Percentiles rank a stretch among this genome's conserved stretches.
Conservation (phyloP, 2,888 invertebrate genomes). For the Lasioglossum zephyrum region DNA sequence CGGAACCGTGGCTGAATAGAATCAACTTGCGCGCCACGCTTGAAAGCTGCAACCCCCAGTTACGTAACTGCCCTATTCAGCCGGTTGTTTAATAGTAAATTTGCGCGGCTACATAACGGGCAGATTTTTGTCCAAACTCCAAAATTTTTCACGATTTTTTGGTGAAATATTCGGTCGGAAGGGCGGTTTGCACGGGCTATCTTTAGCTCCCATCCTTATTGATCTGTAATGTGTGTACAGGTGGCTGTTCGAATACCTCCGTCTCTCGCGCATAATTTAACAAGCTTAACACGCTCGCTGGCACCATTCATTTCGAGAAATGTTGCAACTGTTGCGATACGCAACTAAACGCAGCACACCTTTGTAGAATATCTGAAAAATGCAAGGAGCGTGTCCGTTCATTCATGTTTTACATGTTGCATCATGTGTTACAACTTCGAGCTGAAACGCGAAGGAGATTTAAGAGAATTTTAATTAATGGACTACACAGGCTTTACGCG, state of each 20-base stretch:
- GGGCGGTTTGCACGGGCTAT: neutral
- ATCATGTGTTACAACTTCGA: neutral
- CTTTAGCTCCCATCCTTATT: neutral
- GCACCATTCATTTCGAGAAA: neutral
- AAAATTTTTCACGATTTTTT: neutral
- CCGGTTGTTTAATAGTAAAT: neutral
- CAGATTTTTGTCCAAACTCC: neutral
- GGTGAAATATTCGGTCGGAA: neutral
- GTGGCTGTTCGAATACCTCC: constrained; percentile 1
- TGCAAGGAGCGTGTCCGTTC: neutral
- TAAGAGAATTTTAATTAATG: neutral
- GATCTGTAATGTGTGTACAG: constrained; percentile 5
- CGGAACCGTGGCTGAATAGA: neutral
- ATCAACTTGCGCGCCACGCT: neutral
- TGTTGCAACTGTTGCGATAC: neutral
- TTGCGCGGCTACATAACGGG: neutral
- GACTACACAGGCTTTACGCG: neutral
- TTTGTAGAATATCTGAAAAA: neutral
- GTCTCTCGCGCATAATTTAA: neutral
- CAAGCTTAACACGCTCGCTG: neutral
- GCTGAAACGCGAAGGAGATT: neutral
- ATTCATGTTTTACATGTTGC: neutral
- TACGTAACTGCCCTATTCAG: neutral
- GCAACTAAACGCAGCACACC: neutral
- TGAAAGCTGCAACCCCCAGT: neutral